Evolutionary conservation across 2,888 invertebrate species (phyloP).

Genomic region (Dysmachus trigonus): DNA sequence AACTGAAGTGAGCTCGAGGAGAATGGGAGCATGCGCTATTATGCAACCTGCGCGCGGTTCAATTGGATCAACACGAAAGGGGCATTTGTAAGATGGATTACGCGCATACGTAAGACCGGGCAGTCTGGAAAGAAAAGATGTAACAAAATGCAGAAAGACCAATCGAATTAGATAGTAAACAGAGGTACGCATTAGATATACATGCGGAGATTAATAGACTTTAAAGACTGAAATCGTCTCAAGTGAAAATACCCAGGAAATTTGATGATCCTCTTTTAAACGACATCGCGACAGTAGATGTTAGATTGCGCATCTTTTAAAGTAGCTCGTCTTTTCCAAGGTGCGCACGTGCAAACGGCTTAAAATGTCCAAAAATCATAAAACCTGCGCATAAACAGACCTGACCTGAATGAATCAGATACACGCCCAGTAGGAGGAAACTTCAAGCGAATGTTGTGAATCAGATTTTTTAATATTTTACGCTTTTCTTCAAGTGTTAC

Average conservation of each 20-base stretch:
- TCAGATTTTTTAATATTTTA: background rate
- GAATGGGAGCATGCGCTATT: background rate
- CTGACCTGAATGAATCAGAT: background rate
- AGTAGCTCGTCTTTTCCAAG: background rate
- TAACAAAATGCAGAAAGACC: background rate
- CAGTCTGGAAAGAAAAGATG: background rate
- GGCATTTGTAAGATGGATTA: background rate
- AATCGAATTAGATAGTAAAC: background rate
- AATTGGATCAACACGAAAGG: constrained; percentile 7
- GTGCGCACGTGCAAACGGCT: background rate
- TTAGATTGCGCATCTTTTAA: background rate
- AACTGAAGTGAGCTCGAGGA: background rate
- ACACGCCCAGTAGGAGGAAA: background rate
- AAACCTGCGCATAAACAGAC: background rate
- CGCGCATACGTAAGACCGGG: background rate
- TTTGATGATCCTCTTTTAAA: background rate
- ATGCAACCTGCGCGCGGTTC: background rate
- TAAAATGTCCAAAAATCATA: background rate
- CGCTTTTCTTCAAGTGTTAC: background rate
- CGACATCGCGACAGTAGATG: background rate
- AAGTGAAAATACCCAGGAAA: background rate
- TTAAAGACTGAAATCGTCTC: background rate
- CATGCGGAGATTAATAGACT: background rate
- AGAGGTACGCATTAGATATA: background rate
- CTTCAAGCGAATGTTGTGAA: background rate